Conservation (phyloP, 2,797 vertebrate species). For the Ibycter americanus region DNA sequence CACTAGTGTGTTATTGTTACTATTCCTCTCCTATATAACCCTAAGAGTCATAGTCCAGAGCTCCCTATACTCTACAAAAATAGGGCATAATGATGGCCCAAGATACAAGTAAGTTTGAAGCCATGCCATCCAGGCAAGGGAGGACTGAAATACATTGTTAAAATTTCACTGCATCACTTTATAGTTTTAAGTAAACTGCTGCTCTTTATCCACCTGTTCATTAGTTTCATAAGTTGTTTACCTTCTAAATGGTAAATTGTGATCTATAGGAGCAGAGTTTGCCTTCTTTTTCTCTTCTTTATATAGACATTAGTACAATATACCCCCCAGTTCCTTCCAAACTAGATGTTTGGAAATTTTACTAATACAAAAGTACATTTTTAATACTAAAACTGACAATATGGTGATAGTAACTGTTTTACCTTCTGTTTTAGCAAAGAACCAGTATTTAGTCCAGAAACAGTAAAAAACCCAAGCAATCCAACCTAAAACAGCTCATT, state of each 20-base stretch:
- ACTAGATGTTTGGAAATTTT: background rate
- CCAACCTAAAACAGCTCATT: background rate
- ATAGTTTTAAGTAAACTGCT: background rate
- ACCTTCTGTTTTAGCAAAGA: background rate
- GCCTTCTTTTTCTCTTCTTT: background rate
- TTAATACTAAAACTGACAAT: background rate
- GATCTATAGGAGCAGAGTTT: background rate
- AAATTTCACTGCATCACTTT: background rate
- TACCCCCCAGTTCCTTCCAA: background rate
- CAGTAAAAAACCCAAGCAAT: background rate
- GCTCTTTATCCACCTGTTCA: background rate
- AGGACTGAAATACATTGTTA: background rate
- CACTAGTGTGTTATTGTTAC: background rate
- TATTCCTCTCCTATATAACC: background rate
- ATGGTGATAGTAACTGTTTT: background rate
- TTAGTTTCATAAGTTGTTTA: background rate
- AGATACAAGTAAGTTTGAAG: background rate
- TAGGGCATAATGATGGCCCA: background rate
- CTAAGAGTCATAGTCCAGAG: background rate
- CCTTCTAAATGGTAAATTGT: background rate
- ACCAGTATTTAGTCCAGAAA: background rate
- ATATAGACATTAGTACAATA: background rate
- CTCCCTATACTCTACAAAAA: background rate
- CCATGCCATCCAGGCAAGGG: background rate
- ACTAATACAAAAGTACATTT: background rate